Conservation (phyloP, 2,888 invertebrate genomes). For the Dynastes hyllus region DNA sequence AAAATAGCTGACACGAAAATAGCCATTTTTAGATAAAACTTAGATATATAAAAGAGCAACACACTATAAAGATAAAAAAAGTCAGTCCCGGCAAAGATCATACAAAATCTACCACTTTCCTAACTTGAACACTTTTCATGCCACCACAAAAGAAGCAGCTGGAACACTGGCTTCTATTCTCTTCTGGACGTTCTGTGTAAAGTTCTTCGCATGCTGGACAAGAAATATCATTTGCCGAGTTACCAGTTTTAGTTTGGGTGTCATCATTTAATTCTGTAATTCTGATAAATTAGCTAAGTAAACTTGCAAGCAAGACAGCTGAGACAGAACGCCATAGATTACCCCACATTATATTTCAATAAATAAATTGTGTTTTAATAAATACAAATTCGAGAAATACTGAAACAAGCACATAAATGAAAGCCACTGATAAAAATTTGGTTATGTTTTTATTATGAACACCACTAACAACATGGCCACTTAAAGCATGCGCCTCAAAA, state of each 20-base stretch:
- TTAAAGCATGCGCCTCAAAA: too few species aligned
- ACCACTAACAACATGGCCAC: too few species aligned
- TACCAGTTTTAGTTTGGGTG: neutral
- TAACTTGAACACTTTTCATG: slow-evolving; percentile 4
- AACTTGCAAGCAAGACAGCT: too few species aligned
- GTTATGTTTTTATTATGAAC: too few species aligned
- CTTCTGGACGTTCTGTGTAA: slow-evolving; percentile 7
- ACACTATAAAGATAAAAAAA: neutral
- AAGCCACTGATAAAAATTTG: too few species aligned
- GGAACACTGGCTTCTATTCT: slow-evolving; percentile 1
- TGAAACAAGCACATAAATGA: too few species aligned
- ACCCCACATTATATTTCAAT: too few species aligned
- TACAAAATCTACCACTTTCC: slow-evolving; percentile 3
- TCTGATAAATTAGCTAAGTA: too few species aligned
- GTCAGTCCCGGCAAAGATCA: neutral
- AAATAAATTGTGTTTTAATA: too few species aligned
- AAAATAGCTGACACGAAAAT: neutral
- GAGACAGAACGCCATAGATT: too few species aligned
- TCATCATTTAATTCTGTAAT: too few species aligned
- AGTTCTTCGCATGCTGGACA: slow-evolving; percentile 2
- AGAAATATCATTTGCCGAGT: neutral
- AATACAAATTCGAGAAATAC: too few species aligned
- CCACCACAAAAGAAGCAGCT: neutral
- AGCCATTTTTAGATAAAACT: neutral
- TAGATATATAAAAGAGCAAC: neutral